These are phyloP conservation scores for Polyergus mexicanus DNA, from an alignment of 1,140 invertebrate species.

Conservation along the genomic window DNA sequence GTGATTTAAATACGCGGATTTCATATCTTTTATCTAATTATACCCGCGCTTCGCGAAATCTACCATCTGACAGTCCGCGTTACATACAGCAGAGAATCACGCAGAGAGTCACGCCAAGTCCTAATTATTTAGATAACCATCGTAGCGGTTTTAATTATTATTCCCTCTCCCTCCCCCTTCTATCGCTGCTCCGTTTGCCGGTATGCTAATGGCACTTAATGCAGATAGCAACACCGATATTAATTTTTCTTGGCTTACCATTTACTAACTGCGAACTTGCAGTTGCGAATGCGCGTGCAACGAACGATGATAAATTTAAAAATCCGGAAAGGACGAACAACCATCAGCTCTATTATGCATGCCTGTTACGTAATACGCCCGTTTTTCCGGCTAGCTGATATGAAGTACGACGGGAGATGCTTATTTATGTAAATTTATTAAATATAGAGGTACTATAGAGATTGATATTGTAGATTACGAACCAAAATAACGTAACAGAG, in stretches of 20 bases:
- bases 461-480: not conserved
- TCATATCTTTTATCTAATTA: conserved; percentile 83
- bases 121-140: conserved; percentile 78
- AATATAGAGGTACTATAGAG: not conserved
- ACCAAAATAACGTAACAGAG: not conserved
- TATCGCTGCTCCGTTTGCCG: conserved; percentile 70
- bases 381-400: conserved; percentile 11
- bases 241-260: conserved; percentile 51
- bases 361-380: conserved; percentile 6
- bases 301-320: conserved; percentile 38
- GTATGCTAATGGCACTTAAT: conserved; percentile 67
- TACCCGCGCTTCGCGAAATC: conserved; percentile 77
- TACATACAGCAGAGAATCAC: conserved; percentile 59
- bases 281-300: conserved; percentile 47
- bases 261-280: conserved; percentile 66
- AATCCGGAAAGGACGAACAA: conserved; percentile 15
- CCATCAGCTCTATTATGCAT: not conserved
- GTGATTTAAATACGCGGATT: conserved; percentile 80
- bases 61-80: conserved; percentile 79
- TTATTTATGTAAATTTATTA: conserved; percentile 37
- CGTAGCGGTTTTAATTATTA: conserved; percentile 72
- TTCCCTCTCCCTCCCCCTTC: conserved; percentile 65
- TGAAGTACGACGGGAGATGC: not conserved
- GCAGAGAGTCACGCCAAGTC: conserved; percentile 78
- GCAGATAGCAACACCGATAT: conserved; percentile 67